phyloP scores from a whole-genome alignment of 2,888 invertebrate species.

The Callinectes sapidus region DNA sequence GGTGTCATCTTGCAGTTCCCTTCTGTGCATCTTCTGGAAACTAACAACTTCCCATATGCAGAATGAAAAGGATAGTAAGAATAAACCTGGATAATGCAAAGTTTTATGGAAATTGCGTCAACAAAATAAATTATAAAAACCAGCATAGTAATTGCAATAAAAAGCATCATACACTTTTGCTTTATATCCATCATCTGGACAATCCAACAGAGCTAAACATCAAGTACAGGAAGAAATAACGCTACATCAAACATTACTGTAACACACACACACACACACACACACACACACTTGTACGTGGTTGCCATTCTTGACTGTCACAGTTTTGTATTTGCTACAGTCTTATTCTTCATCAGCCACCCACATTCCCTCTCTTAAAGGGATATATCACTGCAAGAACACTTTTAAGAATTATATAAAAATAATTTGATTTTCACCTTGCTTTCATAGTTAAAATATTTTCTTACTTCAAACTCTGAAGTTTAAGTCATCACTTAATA shows the following conservation, averaged over 20 bases:
- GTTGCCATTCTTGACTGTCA: not conserved
- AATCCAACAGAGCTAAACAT: not conserved
- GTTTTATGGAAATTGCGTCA: constrained; percentile 29
- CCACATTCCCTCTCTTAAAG: not conserved
- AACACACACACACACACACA: constrained; percentile 10
- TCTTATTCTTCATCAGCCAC: not conserved
- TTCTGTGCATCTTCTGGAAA: not conserved
- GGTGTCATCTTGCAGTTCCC: not conserved
- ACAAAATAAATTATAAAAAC: constrained; percentile 24
- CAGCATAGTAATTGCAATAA: constrained; percentile 19
- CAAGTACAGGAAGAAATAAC: not conserved
- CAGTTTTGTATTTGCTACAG: not conserved
- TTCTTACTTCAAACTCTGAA: not conserved
- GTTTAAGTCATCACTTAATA: constrained; percentile 11
- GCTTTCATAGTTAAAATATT: not conserved
- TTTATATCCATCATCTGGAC: not conserved
- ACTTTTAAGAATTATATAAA: not conserved
- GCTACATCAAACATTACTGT: not conserved
- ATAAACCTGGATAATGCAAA: not conserved
- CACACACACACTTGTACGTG: constrained; percentile 1
- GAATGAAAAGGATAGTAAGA: not conserved
- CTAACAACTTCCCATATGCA: not conserved
- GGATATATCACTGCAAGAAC: not conserved
- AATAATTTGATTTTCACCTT: not conserved
- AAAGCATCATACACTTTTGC: not conserved